phyloP scores from a whole-genome alignment of 2,113 vertebrate genomes.

The Xiphias gladius region DNA sequence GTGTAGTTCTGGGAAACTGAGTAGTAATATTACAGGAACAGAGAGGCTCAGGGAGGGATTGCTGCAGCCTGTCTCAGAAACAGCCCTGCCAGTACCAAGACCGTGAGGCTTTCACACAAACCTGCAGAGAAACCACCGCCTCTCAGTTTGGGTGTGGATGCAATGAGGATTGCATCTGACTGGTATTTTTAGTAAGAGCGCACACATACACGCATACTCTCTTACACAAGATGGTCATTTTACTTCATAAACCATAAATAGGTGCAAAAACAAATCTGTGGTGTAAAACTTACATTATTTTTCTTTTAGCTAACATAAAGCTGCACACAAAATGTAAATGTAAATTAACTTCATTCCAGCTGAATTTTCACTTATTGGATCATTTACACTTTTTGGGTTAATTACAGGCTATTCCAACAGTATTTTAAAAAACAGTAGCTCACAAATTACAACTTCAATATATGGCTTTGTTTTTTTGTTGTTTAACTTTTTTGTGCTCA shows the following conservation, averaged over 20 bases:
- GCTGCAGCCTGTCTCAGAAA: constrained; percentile 24
- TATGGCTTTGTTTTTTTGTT: background rate
- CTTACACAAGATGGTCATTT: constrained; percentile 12
- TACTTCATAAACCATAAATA: background rate
- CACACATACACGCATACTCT: background rate
- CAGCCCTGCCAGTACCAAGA: background rate
- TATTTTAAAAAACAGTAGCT: background rate
- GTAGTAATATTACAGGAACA: constrained; percentile 27
- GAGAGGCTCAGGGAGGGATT: constrained; percentile 48
- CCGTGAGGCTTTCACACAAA: constrained; percentile 28
- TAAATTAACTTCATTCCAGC: background rate
- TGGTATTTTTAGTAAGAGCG: background rate
- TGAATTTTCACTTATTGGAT: background rate
- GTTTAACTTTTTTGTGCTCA: background rate
- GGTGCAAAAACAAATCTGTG: background rate
- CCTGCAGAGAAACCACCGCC: constrained; percentile 22
- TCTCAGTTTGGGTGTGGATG: constrained; percentile 21
- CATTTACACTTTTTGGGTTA: background rate
- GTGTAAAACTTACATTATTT: background rate
- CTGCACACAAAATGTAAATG: background rate
- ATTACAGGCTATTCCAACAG: background rate
- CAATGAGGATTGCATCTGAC: background rate
- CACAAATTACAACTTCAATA: constrained; percentile 7
- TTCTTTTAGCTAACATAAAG: background rate
- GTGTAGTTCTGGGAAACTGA: constrained; percentile 58